These are phyloP conservation scores for Halcyon chelicuti DNA, from an alignment of 2,797 vertebrate genomes.

Conservation along the genomic window DNA sequence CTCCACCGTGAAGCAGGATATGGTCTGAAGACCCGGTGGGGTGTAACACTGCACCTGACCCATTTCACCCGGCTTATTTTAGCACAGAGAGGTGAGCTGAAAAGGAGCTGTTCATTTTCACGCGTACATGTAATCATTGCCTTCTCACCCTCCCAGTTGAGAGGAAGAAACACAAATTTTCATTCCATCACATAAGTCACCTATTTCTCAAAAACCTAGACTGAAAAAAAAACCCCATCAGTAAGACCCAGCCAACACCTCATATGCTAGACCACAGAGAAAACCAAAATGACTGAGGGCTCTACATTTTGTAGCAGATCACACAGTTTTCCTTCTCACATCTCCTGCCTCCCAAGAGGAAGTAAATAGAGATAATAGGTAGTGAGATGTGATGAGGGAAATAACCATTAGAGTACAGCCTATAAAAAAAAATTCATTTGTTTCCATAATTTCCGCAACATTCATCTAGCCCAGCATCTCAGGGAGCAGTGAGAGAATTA, in stretches of 20 bases:
- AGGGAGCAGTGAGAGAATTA: not conserved
- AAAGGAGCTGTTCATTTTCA: not conserved
- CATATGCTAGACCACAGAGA: not conserved
- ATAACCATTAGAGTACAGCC: not conserved
- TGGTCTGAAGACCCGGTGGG: fast-evolving
- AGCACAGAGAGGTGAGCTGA: not conserved
- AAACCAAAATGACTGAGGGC: not conserved
- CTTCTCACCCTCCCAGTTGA: not conserved
- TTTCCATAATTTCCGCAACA: slow-evolving; percentile 18
- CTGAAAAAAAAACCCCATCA: not conserved
- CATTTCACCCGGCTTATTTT: slow-evolving; percentile 38
- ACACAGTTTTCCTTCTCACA: not conserved
- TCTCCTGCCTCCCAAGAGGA: slow-evolving; percentile 15
- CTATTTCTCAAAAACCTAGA: not conserved
- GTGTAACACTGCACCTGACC: not conserved
- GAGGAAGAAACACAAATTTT: not conserved
- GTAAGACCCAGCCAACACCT: not conserved
- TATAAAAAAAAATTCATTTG: slow-evolving; percentile 12
- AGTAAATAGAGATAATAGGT: not conserved
- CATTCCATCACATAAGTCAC: not conserved
- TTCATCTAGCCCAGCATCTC: not conserved
- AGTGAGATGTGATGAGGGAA: not conserved
- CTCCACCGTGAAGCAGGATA: not conserved
- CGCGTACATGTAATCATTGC: not conserved
- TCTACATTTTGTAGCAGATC: not conserved